A percentile compares a stretch with the other conserved stretches of the same genome.
Conservation (phyloP, 1,140 invertebrate genomes). For the Andrena cerasifolii region DNA sequence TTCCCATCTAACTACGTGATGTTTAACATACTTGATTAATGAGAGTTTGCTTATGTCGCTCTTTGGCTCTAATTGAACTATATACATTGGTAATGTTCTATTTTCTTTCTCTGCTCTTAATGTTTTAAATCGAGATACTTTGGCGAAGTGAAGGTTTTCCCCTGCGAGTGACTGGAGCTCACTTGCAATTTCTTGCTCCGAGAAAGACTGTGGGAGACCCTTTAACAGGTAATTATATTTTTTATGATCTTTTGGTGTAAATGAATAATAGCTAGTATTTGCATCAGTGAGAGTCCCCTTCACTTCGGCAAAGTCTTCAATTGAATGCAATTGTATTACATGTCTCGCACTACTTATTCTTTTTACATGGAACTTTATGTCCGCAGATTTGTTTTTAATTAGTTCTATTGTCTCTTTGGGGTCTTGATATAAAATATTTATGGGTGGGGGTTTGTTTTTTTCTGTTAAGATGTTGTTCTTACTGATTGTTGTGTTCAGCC, state of each 20-base stretch:
- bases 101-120: not conserved
- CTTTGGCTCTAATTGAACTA: not conserved
- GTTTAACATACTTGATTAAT: not conserved
- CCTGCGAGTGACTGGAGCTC: not conserved
- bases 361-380: not conserved
- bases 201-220: not conserved
- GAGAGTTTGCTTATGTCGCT: not conserved
- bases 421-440: not conserved
- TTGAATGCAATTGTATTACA: not conserved
- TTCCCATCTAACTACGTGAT: conserved; percentile 1
- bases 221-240: not conserved
- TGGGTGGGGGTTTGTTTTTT: not conserved
- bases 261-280: not conserved
- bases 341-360: not conserved
- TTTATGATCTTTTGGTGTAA: not conserved
- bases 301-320: not conserved
- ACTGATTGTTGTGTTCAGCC: no score
- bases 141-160: not conserved
- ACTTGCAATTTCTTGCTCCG: not conserved
- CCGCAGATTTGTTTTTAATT: not conserved
- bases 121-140: not conserved
- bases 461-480: no score
- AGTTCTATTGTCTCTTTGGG: not conserved
- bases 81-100: not conserved
- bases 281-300: not conserved